Base-by-base conservation (phyloP, 2,113 vertebrate species). In the Pao palembangensis region DNA sequence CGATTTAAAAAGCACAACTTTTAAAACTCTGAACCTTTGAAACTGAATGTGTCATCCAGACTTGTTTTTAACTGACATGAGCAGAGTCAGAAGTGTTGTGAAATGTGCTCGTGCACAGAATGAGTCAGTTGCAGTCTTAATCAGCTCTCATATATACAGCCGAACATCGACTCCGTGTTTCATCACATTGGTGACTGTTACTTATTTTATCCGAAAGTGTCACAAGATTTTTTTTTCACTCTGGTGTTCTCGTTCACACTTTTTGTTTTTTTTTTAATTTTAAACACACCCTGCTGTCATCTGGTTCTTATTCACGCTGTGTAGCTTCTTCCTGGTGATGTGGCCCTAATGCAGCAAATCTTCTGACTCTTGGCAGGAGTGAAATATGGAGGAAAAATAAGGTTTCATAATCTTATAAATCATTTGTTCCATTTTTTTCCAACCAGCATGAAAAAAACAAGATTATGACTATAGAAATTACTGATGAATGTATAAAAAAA, bases 111-210 rank as follows among this genome's bases (percentile, higher is more conserved):
- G 31, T 48, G 6, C 44, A 61, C 14, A 58, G 21, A 56, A 63
- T 59, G 70, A 75, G 49, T 57, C 34, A 6, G 50, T 82, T 84
- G 82, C 65, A 6, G n/a, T 73, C 17, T 75, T 57, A 73, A 47
- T 69, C n/a, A 43, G 51, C 25, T 4, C 47, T 65, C 50, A 56
- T 67, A 69, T 75, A 77, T 44, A 51, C 13, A 64, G 20, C 25
- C 43, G 57, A 64, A 55, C 64, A 51, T 25, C 55, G 18, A 55
- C 52, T 31, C 20, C 28, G 55, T 14, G 41, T 64, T 73, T 68
- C 7, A 13, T 49, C 41, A 19, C 59, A 54, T 5, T 13, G 51
- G 34, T 48, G 18, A 59, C 56, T 59, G 49, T 38, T 23, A 13
- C 12, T 17, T 16, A 43, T 47, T 44, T 41, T 20, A 17, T n/a